A percentile compares a stretch with the other conserved stretches of the same genome.
These are phyloP conservation scores for Coryphaenoides rupestris DNA, from an alignment of 2,113 vertebrate genomes.

Conservation along the genomic window DNA sequence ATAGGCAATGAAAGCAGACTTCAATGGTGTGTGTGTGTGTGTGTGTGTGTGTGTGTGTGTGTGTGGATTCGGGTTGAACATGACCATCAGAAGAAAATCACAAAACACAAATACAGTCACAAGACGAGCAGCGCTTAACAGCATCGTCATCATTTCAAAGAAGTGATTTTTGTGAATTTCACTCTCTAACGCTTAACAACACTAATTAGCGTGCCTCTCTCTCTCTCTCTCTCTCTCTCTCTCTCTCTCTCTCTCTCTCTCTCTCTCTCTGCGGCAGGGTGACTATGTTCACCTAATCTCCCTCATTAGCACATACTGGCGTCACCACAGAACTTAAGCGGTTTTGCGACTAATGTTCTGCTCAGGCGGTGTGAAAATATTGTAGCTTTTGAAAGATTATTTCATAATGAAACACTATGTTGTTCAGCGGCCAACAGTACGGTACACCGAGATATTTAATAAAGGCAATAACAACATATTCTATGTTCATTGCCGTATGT, in stretches of 20 bases:
- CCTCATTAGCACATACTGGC: conserved; percentile 9
- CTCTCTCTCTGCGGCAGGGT: not conserved
- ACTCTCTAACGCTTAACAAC: too few species aligned
- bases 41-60: not conserved
- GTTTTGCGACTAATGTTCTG: not conserved
- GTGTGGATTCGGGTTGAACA: not conserved
- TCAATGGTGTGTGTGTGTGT: not conserved
- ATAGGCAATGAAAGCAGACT: too few species aligned
- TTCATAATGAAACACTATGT: too few species aligned
- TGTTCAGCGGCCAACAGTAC: too few species aligned
- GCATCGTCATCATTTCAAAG: not conserved
- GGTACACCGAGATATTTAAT: too few species aligned
- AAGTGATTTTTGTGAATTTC: too few species aligned
- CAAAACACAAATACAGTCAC: conserved; percentile 3
- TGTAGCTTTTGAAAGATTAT: too few species aligned
- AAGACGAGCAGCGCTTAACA: not conserved
- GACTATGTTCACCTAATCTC: conserved; percentile 15
- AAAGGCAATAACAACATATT: too few species aligned
- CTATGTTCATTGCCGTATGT: too few species aligned
- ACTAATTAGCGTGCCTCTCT: conserved; percentile 29
- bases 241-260: too few species aligned
- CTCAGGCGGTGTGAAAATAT: not conserved
- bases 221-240: not conserved
- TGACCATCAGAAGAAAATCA: not conserved
- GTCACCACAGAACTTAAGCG: not conserved